Percentiles rank a stretch among this genome's conserved stretches.
phyloP scores from a whole-genome alignment of 1,140 invertebrate genomes.

The Myzus persicae region DNA sequence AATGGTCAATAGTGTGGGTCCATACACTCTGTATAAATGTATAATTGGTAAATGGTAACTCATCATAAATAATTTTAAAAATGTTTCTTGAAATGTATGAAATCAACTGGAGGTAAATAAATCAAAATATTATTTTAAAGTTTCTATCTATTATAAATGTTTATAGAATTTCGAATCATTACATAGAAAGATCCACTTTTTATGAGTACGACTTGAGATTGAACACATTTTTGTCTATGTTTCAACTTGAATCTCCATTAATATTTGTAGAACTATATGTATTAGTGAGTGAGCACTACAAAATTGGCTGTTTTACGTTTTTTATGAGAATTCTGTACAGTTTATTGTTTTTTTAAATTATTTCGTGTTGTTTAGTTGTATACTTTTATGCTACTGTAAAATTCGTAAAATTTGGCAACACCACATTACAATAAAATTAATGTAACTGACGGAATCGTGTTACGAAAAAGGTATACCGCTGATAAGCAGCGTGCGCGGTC shows the following conservation, averaged over 20 bases:
- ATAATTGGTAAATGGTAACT: background rate
- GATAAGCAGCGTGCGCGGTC: background rate
- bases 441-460: background rate
- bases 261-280: background rate
- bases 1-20: background rate
- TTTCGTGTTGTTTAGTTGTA: background rate
- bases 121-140: background rate
- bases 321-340: background rate
- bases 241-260: background rate
- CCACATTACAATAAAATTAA: background rate
- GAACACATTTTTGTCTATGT: background rate
- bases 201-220: background rate
- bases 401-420: background rate
- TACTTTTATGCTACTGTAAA: background rate
- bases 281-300: background rate
- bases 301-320: background rate
- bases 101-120: background rate
- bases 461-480: background rate
- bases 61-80: background rate
- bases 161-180: background rate
- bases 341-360: background rate
- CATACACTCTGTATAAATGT: background rate
- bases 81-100: background rate
- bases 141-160: background rate
- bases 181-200: background rate